Evolutionary conservation across 2,113 vertebrate genomes (phyloP).

Genomic region (Caretta caretta): DNA sequence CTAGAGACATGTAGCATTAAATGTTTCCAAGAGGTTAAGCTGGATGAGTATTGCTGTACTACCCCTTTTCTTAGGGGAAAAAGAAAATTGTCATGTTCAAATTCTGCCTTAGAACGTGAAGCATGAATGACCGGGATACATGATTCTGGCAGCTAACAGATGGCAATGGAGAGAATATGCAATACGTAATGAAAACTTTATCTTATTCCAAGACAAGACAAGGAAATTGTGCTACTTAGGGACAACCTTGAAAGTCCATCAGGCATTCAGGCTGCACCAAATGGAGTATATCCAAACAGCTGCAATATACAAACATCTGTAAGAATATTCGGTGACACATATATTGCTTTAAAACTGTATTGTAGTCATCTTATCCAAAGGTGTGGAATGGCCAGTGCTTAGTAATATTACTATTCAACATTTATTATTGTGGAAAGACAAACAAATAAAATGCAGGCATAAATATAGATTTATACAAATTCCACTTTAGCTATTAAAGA

Average conservation of each 20-base stretch:
- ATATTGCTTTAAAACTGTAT: not conserved
- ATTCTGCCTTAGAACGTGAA: not conserved
- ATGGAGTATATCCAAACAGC: not conserved
- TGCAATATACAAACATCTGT: not conserved
- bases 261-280: not conserved
- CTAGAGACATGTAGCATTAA: conserved; percentile 10
- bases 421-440: not conserved
- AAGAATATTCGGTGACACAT: not conserved
- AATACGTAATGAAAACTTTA: not conserved
- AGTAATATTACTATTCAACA: not conserved
- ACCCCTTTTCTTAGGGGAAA: not conserved
- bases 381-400: not conserved
- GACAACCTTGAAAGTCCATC: not conserved
- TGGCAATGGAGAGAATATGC: rapidly evolving
- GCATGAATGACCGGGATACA: not conserved
- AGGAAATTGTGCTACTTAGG: not conserved
- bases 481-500: not conserved
- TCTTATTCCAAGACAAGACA: not conserved
- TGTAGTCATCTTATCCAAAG: rapidly evolving
- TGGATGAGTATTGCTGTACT: not conserved
- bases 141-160: not conserved
- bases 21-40: not conserved
- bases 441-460: not conserved
- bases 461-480: not conserved
- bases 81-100: not conserved